Conservation (phyloP, 1,140 invertebrate species). For the Diorhabda elongata region DNA sequence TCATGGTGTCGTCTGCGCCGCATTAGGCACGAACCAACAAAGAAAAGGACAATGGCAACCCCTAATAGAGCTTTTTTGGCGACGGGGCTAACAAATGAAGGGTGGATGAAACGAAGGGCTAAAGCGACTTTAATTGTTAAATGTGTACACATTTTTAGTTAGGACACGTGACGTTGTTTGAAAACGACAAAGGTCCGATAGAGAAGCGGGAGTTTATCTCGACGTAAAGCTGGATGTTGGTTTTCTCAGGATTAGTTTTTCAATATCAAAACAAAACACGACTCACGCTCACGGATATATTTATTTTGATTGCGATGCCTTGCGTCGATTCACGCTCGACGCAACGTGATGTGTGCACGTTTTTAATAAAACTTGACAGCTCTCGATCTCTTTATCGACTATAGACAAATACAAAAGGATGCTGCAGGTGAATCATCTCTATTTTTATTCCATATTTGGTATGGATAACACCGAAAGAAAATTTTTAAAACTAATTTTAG, state of each 20-base stretch:
- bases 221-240: constrained; percentile 15
- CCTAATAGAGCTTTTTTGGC: constrained; percentile 20
- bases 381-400: not conserved
- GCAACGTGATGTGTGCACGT: not conserved
- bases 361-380: not conserved
- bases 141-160: constrained; percentile 20
- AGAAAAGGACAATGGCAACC: constrained; percentile 25
- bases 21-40: constrained; percentile 21
- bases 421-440: not conserved
- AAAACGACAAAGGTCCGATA: constrained; percentile 13
- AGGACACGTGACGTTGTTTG: constrained; percentile 25
- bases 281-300: not conserved
- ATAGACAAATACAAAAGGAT: not conserved
- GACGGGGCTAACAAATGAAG: constrained; percentile 9
- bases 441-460: not conserved
- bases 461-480: too few relatives aligned
- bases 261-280: constrained; percentile 6
- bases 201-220: constrained; percentile 10
- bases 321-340: not conserved
- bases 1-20: constrained; percentile 20
- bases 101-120: constrained; percentile 20
- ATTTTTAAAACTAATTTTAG: too few relatives aligned
- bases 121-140: constrained; percentile 29
- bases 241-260: constrained; percentile 20
- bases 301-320: not conserved